Evolutionary conservation across 2,113 vertebrate genomes (phyloP).

Genomic region (Gopherus flavomarginatus): DNA sequence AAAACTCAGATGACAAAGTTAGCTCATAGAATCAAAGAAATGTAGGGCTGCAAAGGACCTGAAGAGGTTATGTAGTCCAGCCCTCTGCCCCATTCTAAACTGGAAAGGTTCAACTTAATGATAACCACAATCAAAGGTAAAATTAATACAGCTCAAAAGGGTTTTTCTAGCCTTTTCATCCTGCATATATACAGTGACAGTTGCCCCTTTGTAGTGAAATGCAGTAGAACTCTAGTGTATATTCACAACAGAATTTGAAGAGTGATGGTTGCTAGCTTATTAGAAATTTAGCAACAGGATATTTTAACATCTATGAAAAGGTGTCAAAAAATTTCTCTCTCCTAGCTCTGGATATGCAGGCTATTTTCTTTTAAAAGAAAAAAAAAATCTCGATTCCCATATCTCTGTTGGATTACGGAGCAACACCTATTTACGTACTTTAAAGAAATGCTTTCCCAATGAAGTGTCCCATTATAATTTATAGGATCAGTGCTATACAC

Average conservation of each 20-base stretch:
- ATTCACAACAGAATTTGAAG: background rate
- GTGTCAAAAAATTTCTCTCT: background rate
- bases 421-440: background rate
- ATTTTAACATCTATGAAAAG: background rate
- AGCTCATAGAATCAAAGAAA: background rate
- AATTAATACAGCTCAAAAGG: background rate
- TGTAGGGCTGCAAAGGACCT: background rate
- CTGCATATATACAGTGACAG: background rate
- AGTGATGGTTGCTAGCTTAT: background rate
- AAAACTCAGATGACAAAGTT: background rate
- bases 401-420: background rate
- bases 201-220: background rate
- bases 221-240: slow-evolving; percentile 3
- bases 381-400: background rate
- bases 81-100: background rate
- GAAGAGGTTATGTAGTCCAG: background rate
- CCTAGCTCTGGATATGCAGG: background rate
- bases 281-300: background rate
- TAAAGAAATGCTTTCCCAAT: background rate
- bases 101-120: background rate
- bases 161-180: background rate
- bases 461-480: background rate
- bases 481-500: background rate
- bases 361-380: too few species aligned
- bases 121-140: background rate